Evolutionary conservation across 2,797 vertebrate species (phyloP), one percentile per base, ranked within the genome.

Genomic region (Kryptopterus vitreolus): DNA sequence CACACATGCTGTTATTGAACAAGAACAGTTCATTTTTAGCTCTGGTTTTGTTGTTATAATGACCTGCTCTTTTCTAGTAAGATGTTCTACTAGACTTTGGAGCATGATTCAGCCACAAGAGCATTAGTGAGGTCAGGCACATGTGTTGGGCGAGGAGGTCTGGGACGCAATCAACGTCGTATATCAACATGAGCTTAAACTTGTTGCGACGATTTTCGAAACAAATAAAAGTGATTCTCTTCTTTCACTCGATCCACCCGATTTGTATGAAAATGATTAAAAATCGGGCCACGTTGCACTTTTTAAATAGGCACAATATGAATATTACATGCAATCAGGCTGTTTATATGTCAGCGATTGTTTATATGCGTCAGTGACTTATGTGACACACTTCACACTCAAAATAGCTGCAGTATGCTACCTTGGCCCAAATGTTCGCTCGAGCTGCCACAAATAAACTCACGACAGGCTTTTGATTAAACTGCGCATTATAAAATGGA

Each of bases 401-500:
- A n/a, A 63, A 76, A 50, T 43, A 31, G 18, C 22, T 52, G 26
- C 24, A 78, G n/a, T 29, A 18, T 71, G 43, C 26, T 33, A 35
- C 61, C 57, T 66, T 74, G 48, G 52, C 4, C 31, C 24, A 57
- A 52, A 24, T 58, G n/a, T 57, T 61, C n/a, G 58, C 35, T 65
- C 24, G 8, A 22, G 1, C 46, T 71, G 63, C 24, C 52, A 46
- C 68, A 55, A 50, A 69, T 70, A 53, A 77, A 82, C 52, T 63
- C 57, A 33, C 4, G 43, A 72, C 68, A 77, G 13, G 20, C 3
- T 77, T 57, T 7, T 61, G 6, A 81, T 81, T 22, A 52, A 65
- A 77, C 35, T 38, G n/a, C 58, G 29, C 59, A 13, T 57, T 58
- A 31, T 72, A 31, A 43, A 70, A 70, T 75, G 52, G 46, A 61